Evolutionary conservation across 2,113 vertebrate species (phyloP).

Genomic region (Bostrychus sinensis): DNA sequence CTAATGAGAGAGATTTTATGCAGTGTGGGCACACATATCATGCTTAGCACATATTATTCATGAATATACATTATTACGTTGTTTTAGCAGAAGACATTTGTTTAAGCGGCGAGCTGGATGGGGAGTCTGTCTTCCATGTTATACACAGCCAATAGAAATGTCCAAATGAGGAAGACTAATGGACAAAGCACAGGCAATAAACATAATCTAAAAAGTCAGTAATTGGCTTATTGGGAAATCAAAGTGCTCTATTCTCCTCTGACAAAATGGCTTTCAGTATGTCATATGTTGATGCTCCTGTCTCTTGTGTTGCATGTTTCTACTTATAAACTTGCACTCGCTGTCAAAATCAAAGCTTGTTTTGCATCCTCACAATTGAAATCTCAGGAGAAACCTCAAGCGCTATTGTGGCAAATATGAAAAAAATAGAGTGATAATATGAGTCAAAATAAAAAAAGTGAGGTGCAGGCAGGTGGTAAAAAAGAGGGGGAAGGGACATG

Average conservation of each 20-base stretch:
- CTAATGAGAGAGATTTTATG: slow-evolving; percentile 42
- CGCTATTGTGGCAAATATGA: slow-evolving; percentile 30
- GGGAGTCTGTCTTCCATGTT: slow-evolving; percentile 20
- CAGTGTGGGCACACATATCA: slow-evolving; percentile 21
- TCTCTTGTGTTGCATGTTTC: slow-evolving; percentile 6
- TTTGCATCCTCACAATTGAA: slow-evolving; percentile 30
- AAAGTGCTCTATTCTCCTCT: slow-evolving; percentile 25
- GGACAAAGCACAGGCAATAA: slow-evolving; percentile 29
- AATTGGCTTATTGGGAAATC: slow-evolving; percentile 43
- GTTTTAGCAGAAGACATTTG: slow-evolving; percentile 34
- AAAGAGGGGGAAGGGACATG: slow-evolving; percentile 19
- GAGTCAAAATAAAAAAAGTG: slow-evolving; percentile 31
- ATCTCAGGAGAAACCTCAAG: slow-evolving; percentile 41
- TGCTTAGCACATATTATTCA: slow-evolving; percentile 25
- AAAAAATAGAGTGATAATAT: slow-evolving; percentile 52
- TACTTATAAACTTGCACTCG: neutral
- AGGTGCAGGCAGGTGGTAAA: slow-evolving; percentile 24
- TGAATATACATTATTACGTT: slow-evolving; percentile 18
- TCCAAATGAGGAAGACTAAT: slow-evolving; percentile 30
- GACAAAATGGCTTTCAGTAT: slow-evolving; percentile 19
- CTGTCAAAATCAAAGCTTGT: slow-evolving; percentile 10
- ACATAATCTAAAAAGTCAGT: slow-evolving; percentile 31
- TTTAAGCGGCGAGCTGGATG: slow-evolving; percentile 22
- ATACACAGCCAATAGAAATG: slow-evolving; percentile 27
- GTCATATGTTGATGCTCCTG: slow-evolving; percentile 6